Percentiles rank a stretch among this genome's conserved stretches.
Conservation (phyloP, 2,888 invertebrate genomes). For the Zhengitettix transpicula region DNA sequence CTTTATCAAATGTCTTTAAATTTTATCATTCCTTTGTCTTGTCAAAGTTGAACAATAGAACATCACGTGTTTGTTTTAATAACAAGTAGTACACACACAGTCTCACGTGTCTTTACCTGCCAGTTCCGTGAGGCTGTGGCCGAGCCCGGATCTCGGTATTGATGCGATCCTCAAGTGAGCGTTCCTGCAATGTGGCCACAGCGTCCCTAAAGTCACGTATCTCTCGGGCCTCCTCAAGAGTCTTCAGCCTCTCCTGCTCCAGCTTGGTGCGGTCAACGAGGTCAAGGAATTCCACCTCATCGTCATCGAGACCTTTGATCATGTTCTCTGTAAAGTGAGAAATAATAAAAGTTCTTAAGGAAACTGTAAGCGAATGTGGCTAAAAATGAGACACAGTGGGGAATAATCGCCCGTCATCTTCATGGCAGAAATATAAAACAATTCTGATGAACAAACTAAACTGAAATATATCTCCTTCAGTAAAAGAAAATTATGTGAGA, state of each 20-base stretch:
- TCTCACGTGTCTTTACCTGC: neutral
- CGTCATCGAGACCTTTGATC: conserved; percentile 79
- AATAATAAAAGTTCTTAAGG: neutral
- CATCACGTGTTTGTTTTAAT: too few relatives aligned
- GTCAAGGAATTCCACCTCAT: conserved; percentile 89
- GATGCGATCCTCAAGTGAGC: conserved; percentile 46
- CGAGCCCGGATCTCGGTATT: conserved; percentile 37
- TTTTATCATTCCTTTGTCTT: too few relatives aligned
- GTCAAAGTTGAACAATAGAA: too few relatives aligned
- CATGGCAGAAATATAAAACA: neutral
- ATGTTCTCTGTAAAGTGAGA: conserved; percentile 31
- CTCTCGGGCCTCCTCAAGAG: conserved; percentile 69
- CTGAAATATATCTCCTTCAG: too few relatives aligned
- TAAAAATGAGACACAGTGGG: neutral
- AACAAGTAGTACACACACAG: too few relatives aligned
- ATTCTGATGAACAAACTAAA: neutral
- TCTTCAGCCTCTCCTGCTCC: conserved; percentile 68
- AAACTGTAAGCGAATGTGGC: neutral
- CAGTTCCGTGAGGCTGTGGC: neutral
- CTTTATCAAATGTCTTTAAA: too few relatives aligned
- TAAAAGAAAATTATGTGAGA: too few relatives aligned
- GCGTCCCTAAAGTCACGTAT: conserved; percentile 66
- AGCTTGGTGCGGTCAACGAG: conserved; percentile 74
- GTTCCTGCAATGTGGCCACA: conserved; percentile 48
- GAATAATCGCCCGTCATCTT: neutral